Base-by-base conservation (phyloP, 2,888 invertebrate genomes). In the Mimachlamys varia region DNA sequence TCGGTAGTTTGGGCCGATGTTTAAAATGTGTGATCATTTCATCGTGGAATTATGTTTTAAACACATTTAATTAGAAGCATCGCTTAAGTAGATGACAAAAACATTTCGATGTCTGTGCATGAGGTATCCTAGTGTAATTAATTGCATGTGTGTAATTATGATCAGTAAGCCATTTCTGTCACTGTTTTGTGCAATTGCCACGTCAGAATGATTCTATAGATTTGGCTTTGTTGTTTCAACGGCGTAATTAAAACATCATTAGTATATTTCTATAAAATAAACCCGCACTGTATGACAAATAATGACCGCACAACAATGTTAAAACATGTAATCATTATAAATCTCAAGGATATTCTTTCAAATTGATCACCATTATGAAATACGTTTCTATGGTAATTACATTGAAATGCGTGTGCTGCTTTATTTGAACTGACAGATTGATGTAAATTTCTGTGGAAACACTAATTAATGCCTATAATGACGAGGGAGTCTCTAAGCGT, bases 301-400 rank as follows among this genome's bases (percentile, higher is more conserved):
- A 33, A 0, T 27, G 76, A 76, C 4, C 22, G 33, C 2, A 76
- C 12, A 76, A 33, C 33, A 76, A 76, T 76, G 76, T 22, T 10
- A 33, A 27, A 76, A 76, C 76, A 22, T 12, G 76, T 76, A 76
- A 76, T 76, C 76, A 76, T 33, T 76, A 33, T 76, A 76, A 76
- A 76, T 76, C 76, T 76, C 76, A 76, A 76, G 76, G 76, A 33
- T 33, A 33, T 76, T 76, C 33, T 0, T 76, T 76, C 12, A 76
- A 76, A 76, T 76, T 12, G 33, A 76, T 76, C 27, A 7, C 33
- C 7, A 76, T 76, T 76, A 76, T 27, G 76, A 76, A 76, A 76
- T 15, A 33, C 76, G 76, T 76, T 76, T 1, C 27, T 12, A 33
- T 76, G 2, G 62, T 22, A 15, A 76, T 19, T 27, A 76, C 27